Percentiles rank a stretch among this genome's conserved stretches.
Conservation (phyloP, 1,140 invertebrate genomes). For the Gryon sp. region DNA sequence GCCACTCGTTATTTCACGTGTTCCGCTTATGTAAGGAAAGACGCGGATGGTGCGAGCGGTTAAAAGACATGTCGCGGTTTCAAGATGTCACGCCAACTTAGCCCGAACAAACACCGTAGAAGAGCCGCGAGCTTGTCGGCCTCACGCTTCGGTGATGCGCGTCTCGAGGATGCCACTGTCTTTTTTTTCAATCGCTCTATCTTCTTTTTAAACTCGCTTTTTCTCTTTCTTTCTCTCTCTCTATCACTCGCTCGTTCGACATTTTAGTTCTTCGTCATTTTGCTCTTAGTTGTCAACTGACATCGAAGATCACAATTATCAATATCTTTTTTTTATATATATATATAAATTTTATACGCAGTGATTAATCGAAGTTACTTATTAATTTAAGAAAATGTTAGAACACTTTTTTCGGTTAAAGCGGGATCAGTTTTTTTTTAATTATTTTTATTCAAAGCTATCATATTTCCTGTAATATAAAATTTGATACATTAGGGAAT, state of each 20-base stretch:
- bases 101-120: slow-evolving; percentile 70
- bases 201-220: too few relatives aligned
- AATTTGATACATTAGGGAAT: too few relatives aligned
- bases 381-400: too few relatives aligned
- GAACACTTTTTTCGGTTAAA: too few relatives aligned
- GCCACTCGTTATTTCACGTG: slow-evolving; percentile 62
- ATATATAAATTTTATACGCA: not conserved
- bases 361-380: not conserved
- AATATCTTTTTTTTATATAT: not conserved
- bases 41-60: slow-evolving; percentile 60
- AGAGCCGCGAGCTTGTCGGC: slow-evolving; percentile 74
- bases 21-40: slow-evolving; percentile 63
- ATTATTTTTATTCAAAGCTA: too few relatives aligned
- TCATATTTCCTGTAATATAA: too few relatives aligned
- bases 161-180: slow-evolving; percentile 56
- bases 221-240: slow-evolving; percentile 32
- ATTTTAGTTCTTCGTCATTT: slow-evolving; percentile 22
- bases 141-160: slow-evolving; percentile 76
- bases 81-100: slow-evolving; percentile 77
- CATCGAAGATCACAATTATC: slow-evolving; percentile 57
- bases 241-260: slow-evolving; percentile 1
- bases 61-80: slow-evolving; percentile 77
- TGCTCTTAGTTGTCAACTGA: slow-evolving; percentile 58
- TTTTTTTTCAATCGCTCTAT: slow-evolving; percentile 36
- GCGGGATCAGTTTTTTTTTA: too few relatives aligned